A percentile compares a stretch with the other conserved stretches of the same genome.
These are phyloP conservation scores for Idaea aversata DNA, from an alignment of 2,888 invertebrate genomes.

Conservation along the genomic window DNA sequence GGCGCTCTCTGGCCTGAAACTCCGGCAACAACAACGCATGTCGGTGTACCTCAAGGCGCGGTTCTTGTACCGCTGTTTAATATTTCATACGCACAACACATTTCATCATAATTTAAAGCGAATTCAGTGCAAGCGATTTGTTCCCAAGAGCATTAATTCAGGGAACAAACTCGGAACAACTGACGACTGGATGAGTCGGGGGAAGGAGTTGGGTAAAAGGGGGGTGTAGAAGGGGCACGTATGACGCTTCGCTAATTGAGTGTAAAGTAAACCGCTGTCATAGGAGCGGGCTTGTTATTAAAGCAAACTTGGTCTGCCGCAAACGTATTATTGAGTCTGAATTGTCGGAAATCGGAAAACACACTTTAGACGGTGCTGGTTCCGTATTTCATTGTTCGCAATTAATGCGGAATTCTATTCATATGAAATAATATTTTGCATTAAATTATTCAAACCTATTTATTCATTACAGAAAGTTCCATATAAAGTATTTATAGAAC, in stretches of 20 bases:
- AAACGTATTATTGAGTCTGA: slow-evolving; percentile 40
- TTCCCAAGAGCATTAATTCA: slow-evolving; percentile 33
- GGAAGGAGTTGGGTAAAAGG: slow-evolving; percentile 16
- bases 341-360: slow-evolving; percentile 31
- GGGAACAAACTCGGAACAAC: slow-evolving; percentile 33
- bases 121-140: slow-evolving; percentile 35
- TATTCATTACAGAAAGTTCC: slow-evolving; percentile 3
- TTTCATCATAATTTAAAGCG: slow-evolving; percentile 34
- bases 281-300: slow-evolving; percentile 50
- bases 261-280: slow-evolving; percentile 61
- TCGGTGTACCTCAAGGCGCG: slow-evolving; percentile 33
- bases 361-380: slow-evolving; percentile 13
- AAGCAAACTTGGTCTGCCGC: slow-evolving; percentile 42
- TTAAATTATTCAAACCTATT: not conserved
- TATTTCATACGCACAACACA: slow-evolving; percentile 36
- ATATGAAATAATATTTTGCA: not conserved
- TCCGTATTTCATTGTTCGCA: slow-evolving; percentile 28
- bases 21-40: slow-evolving; percentile 21
- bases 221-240: slow-evolving; percentile 36
- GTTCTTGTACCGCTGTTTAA: slow-evolving; percentile 35
- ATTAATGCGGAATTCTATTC: slow-evolving; percentile 20
- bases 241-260: slow-evolving; percentile 59
- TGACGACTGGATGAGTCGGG: slow-evolving; percentile 31
- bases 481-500: not conserved
- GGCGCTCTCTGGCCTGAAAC: slow-evolving; percentile 16